phyloP scores from a whole-genome alignment of 1,140 invertebrate species.

The Atta colombica region DNA sequence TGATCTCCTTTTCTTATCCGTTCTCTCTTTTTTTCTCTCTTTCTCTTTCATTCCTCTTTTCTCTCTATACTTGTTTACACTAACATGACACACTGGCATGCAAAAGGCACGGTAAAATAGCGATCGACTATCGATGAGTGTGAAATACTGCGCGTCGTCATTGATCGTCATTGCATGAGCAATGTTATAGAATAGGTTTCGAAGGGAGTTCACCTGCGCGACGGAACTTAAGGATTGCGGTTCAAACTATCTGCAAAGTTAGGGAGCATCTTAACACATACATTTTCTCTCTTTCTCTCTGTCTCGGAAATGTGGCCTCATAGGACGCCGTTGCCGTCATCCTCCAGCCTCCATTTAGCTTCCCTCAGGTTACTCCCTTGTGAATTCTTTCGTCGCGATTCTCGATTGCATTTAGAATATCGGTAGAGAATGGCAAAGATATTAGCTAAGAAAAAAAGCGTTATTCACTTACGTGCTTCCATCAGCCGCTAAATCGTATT shows the following conservation, averaged over 20 bases:
- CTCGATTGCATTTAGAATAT: constrained; percentile 31
- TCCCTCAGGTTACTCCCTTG: not conserved
- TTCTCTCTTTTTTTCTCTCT: not conserved
- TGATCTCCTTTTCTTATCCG: constrained; percentile 26
- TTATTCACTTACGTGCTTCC: constrained; percentile 64
- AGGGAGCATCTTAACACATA: constrained; percentile 59
- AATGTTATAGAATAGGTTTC: constrained; percentile 55
- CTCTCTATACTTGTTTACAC: not conserved
- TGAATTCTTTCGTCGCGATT: constrained; percentile 31
- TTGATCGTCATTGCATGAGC: not conserved
- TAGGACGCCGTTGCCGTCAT: not conserved
- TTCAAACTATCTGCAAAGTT: constrained; percentile 78
- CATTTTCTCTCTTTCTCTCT: constrained; percentile 9
- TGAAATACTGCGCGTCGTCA: not conserved
- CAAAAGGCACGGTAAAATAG: constrained; percentile 59
- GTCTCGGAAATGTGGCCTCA: constrained; percentile 19
- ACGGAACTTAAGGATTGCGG: constrained; percentile 77
- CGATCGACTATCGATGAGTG: constrained; percentile 75
- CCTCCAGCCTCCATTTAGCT: not conserved
- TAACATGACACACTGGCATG: constrained; percentile 53
- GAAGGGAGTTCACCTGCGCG: constrained; percentile 56
- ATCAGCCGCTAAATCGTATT: constrained; percentile 34
- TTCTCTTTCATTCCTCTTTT: not conserved
- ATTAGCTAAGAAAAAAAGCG: constrained; percentile 17
- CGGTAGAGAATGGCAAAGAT: constrained; percentile 47